Evolutionary conservation across 2,113 vertebrate genomes (phyloP), one percentile per base, ranked within the genome.

Genomic region (Notothenia rossii): DNA sequence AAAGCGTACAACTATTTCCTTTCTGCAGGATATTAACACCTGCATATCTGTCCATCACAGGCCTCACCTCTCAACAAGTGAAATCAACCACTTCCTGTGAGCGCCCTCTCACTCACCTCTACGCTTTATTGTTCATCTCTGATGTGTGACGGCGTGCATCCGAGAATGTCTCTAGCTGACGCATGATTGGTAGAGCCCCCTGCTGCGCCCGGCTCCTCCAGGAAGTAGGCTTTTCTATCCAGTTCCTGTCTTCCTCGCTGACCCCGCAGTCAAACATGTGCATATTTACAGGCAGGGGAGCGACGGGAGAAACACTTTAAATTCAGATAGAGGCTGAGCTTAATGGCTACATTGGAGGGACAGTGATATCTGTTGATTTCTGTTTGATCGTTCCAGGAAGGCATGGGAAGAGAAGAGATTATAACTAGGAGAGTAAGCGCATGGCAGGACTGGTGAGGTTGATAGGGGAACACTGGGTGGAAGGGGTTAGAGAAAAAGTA

Each of bases 251-350:
- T 90, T 79, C 82, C 75, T 83, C 20, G 7, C 71, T 88, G 93
- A 94, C 93, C 93, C 71, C 59, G 1, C 90, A 84, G 93, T 94
- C 91, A 94, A 94, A 93, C 91, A 94, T 94, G 93, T 91, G 88
- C 94, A 94, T 94, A 94, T 92, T 94, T 92, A 89, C 86, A 54
- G 84, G 81, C 79, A 33, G 67, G 53, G 72, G 86, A 83, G 85
- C 79, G 86, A 77, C 49, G 55, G 69, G 67, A 64, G 72, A 89
- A 69, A 81, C 77, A 54, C 81, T 92, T 91, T 89, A 72, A 88
- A 92, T 93, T 91, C 89, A 88, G 86, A 75, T 62, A 51, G 85
- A 92, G 81, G 71, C 84, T 74, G 85, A 70, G 79, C 81, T 78
- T 93, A 94, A 94, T 94, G 86, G 83, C 87, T 84, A 81, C 88